Evolutionary conservation across 2,888 invertebrate genomes (phyloP), one percentile per base, ranked within the genome.

Genomic region (Lithophane leautieri): DNA sequence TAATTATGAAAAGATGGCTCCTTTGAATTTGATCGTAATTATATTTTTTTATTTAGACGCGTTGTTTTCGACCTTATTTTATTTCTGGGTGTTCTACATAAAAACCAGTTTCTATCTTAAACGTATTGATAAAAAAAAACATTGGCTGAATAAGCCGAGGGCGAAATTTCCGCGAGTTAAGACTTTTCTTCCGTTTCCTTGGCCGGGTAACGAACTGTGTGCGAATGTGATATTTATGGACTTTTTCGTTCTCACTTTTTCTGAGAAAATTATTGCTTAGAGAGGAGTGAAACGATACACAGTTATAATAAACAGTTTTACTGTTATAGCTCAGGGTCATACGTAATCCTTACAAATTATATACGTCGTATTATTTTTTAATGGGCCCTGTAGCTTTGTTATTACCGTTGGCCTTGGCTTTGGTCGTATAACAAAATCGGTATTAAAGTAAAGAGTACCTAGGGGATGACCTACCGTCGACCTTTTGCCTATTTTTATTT

Each of bases 131-230:
- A 34, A 62, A 79, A 87, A 84, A 87, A 83, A 77, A 85, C 78
- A 79, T 75, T 76, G 80, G 52, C 61, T 72, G 79, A 79, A 88
- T 75, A 87, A 87, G 81, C 78, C 70, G 76, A 81, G 79, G 82
- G 79, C 74, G 77, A 82, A 86, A 83, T 87, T 87, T 78, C 83
- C 74, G 78, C 80, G 84, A 85, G 89, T 90, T 85, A 89, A 84
- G 85, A 85, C 85, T 87, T 87, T 86, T 81, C 85, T 88, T 85
- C 81, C 87, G 79, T 88, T 90, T 87, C 88, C 88, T 89, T 87
- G 83, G 87, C 83, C 83, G 88, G 71, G 89, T 90, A 91, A 91
- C 91, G 90, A 92, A 91, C 90, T 90, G 91, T 86, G 85, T 83
- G 83, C 85, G 89, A 89, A 89, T 91, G 85, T 84, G 86, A 88